These are phyloP conservation scores for Heterodera filipjevi DNA, from an alignment of 2,888 invertebrate species.

Conservation along the genomic window DNA sequence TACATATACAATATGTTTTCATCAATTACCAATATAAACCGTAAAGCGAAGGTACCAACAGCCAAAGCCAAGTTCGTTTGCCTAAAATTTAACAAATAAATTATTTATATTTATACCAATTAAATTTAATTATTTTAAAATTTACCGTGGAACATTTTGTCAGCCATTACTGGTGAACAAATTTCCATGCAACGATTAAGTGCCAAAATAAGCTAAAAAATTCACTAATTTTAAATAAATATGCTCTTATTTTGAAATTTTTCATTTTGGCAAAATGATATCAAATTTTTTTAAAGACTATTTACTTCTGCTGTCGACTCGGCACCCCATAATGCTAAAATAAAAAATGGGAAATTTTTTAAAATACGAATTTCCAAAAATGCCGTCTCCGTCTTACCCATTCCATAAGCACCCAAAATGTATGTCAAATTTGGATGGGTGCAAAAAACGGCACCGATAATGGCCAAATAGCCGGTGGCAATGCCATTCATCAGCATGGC, in stretches of 20 bases:
- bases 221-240: too few species aligned
- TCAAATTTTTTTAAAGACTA: neutral
- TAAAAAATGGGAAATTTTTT: neutral
- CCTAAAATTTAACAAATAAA: neutral
- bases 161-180: conserved; percentile 20
- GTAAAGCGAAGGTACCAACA: neutral
- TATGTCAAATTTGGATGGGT: conserved; percentile 36
- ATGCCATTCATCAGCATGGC: conserved; percentile 32
- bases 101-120: neutral
- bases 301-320: conserved; percentile 12
- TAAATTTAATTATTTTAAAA: neutral
- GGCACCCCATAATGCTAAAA: conserved; percentile 19
- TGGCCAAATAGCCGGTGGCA: conserved; percentile 36
- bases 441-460: conserved; percentile 37
- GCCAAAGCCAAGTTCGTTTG: neutral
- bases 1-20: too few species aligned
- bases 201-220: conserved; percentile 11
- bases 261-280: too few species aligned
- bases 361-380: neutral
- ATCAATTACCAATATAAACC: neutral
- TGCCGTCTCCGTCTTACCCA: neutral
- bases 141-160: conserved; percentile 11
- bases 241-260: too few species aligned
- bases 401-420: conserved; percentile 28
- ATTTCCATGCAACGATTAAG: conserved; percentile 21